Base-by-base conservation (phyloP, 2,113 vertebrate genomes). In the Catagonus wagneri region DNA sequence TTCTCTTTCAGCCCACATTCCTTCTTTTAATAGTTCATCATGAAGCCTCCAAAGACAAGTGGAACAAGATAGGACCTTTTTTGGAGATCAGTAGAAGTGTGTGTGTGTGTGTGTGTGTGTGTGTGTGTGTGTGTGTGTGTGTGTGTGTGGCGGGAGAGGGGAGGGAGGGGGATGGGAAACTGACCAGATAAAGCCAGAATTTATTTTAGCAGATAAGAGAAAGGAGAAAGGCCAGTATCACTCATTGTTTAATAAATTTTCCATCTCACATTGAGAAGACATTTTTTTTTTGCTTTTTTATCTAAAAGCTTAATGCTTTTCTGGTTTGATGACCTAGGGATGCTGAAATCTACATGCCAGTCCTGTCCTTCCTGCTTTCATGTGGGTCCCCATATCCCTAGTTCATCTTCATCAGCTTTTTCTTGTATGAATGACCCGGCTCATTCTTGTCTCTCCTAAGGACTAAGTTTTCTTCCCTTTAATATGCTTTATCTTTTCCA, bases 401-500 rank as follows among this genome's bases (percentile, higher is more conserved):
- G 3, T 58, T 79, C 27, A 29, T 65, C 32, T 65, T 61, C 80
- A 78, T 32, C 36, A 76, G 0, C 12, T 36, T 25, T 61, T 32
- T n/a, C 76, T 34, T 39, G 22, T n/a, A 36, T 22, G 44, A 44
- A 8, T 50, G 65, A 83, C 1, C 2, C 60, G 39, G 36, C 14
- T 96, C 65, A 71, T 12, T 39, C 14, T 29, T 10, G 13, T 19
- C 71, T 63, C 61, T n/a, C 60, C 58, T 74, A 39, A 32, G 29
- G 17, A 68, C 15, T 69, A 39, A 52, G 2, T 79, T 83, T 83
- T 60, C 78, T 65, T 74, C 34, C 9, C 80, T 89, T 90, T 39
- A 74, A 65, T 20, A 36, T 34, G 60, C 50, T 75, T 72, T 89
- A 88, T 66, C n/a, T 83, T 94, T 92, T 96, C 44, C 39, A 91